Conservation (phyloP, 2,888 invertebrate genomes). For the Zonitis immaculata region DNA sequence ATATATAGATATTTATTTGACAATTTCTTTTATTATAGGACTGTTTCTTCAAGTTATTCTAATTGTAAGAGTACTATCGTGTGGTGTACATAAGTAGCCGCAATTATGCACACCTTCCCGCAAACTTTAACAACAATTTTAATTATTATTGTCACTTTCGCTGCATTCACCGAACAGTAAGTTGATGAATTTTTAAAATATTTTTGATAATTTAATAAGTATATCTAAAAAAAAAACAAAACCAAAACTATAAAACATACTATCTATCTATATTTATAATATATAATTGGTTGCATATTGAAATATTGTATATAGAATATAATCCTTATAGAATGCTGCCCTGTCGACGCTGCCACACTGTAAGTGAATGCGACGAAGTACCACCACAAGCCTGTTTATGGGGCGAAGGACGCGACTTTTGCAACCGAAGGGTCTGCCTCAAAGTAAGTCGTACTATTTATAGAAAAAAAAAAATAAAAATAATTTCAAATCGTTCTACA, state of each 20-base stretch:
- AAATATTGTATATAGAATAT: not conserved
- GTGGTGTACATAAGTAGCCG: constrained; percentile 17
- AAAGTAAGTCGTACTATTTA: no score
- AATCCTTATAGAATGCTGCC: constrained; percentile 3
- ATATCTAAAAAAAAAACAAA: not conserved
- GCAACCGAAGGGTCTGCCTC: constrained; percentile 42
- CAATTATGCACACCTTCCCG: constrained; percentile 22
- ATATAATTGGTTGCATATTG: not conserved
- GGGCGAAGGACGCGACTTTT: constrained; percentile 42
- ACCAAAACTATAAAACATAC: no score
- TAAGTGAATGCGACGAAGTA: constrained; percentile 39
- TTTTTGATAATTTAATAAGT: not conserved
- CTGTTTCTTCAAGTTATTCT: constrained; percentile 22
- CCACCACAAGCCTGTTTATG: constrained; percentile 39
- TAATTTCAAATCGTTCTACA: no score
- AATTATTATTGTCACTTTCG: constrained; percentile 18
- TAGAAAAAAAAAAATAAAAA: no score
- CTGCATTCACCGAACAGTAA: constrained; percentile 26
- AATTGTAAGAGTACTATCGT: constrained; percentile 16
- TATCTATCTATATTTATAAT: no score
- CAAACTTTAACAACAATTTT: constrained; percentile 22
- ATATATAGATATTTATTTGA: no score
- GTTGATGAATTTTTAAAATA: constrained; percentile 3
- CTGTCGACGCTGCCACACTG: constrained; percentile 26
- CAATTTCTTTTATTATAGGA: constrained; percentile 21